Evolutionary conservation across 2,113 vertebrate genomes (phyloP).

Genomic region (Pangasianodon gigas): DNA sequence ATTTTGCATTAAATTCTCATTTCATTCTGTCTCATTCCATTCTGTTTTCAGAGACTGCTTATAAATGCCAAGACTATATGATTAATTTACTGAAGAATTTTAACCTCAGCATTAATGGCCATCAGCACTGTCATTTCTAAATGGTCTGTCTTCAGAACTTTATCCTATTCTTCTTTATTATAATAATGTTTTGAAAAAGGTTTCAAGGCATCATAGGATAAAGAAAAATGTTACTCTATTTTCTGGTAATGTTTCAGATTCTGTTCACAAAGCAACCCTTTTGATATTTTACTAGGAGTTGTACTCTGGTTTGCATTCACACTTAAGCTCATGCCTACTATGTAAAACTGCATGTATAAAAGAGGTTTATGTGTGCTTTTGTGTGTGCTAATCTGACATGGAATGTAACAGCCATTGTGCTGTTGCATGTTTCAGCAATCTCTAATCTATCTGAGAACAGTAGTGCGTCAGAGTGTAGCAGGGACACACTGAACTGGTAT

Average conservation of each 20-base stretch:
- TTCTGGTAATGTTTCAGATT: neutral
- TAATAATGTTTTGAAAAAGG: too few species aligned
- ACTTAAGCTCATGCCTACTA: neutral
- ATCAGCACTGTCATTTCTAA: neutral
- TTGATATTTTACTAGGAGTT: neutral
- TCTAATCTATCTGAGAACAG: neutral
- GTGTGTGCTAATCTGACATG: neutral
- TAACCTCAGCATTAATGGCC: neutral
- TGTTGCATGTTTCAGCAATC: neutral
- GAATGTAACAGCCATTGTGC: slow-evolving; percentile 2
- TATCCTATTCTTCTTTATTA: too few species aligned
- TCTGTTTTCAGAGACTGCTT: neutral
- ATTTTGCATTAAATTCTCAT: neutral
- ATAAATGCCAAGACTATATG: neutral
- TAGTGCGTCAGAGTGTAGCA: neutral
- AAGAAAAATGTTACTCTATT: neutral
- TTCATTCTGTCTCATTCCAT: neutral
- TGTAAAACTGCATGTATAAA: neutral
- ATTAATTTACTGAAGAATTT: neutral
- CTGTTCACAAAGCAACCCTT: neutral
- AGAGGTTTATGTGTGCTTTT: neutral
- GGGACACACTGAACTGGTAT: slow-evolving; percentile 15
- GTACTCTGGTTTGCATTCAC: neutral
- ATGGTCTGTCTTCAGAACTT: neutral
- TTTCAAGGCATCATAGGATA: neutral